phyloP scores from a whole-genome alignment of 1,140 invertebrate genomes.

The Antheraea pernyi region DNA sequence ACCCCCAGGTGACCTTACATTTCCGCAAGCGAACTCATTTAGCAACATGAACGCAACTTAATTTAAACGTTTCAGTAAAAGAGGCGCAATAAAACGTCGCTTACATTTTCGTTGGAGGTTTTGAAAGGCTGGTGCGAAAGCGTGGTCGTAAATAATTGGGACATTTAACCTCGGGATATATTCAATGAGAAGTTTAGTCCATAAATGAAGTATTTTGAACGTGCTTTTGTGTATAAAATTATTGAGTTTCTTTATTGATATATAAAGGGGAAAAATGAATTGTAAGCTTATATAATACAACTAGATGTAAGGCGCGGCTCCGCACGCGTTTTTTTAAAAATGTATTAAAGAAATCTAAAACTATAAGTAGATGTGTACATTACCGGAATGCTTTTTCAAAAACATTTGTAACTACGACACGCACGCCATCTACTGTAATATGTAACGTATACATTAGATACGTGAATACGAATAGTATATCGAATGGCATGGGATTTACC shows the following conservation, averaged over 20 bases:
- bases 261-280: neutral
- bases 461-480: too few relatives aligned
- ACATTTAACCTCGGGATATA: conserved; percentile 33
- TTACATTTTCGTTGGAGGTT: conserved; percentile 30
- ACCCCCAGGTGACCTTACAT: conserved; percentile 3
- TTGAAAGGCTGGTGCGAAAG: conserved; percentile 25
- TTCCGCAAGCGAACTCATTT: conserved; percentile 18
- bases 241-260: conserved; percentile 9
- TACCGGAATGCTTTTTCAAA: too few relatives aligned
- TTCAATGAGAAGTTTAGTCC: conserved; percentile 17
- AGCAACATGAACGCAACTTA: conserved; percentile 29
- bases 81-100: conserved; percentile 30
- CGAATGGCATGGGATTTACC: too few relatives aligned
- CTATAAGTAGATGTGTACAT: too few relatives aligned
- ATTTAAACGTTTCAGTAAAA: conserved; percentile 31
- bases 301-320: too few relatives aligned
- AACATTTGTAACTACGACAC: too few relatives aligned
- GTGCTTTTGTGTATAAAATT: conserved; percentile 22
- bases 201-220: conserved; percentile 20
- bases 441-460: too few relatives aligned
- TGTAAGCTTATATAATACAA: too few relatives aligned
- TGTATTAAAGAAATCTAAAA: too few relatives aligned
- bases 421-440: too few relatives aligned
- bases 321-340: too few relatives aligned
- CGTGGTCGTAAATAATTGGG: conserved; percentile 38